Base-by-base conservation (phyloP, 2,888 invertebrate genomes). In the Acleris cristana region DNA sequence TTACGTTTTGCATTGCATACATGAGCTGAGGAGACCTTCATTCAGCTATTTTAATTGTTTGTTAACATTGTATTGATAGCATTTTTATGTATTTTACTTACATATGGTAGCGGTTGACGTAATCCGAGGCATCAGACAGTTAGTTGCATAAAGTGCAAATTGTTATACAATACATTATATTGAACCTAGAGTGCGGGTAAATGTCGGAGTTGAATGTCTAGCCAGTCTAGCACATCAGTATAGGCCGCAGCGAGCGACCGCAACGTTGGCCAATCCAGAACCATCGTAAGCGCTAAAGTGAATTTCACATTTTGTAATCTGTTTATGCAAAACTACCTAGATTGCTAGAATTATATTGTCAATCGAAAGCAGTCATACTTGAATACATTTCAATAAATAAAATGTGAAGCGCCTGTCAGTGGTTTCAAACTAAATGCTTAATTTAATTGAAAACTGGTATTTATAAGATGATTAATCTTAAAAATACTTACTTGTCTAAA, bases 121-220 rank as follows among this genome's bases (percentile, higher is more conserved):
- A 79, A 80, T 72, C 72, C 66, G 45, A 69, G 40, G 40, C 61
- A 70, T 72, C 79, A 73, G 34, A 10, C 34, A 72, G 70, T 64
- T 71, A 19, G 73, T 75, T 77, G 80, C 76, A 76, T 69, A 79
- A 76, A 76, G 65, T 74, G 74, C 70, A 65, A 72, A 74, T 72
- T 74, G 76, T 82, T 81, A 81, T 78, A 78, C 79, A 82, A 80
- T 77, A 72, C 71, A 72, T 78, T 76, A 74, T 72, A 75, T 66
- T 70, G 73, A 72, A 71, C 66, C 69, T 69, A 71, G 71, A 57
- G 65, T 70, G 54, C 52, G 62, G 53, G 54, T 21, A 69, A 71
- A 69, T 68, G 68, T 64, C 64, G 63, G 56, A 67, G 64, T 67
- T 65, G 64, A 71, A 52, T 67, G 60, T 53, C 30, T 64, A 44